These are phyloP conservation scores for Lathamus discolor DNA, from an alignment of 2,113 vertebrate genomes.

Conservation along the genomic window DNA sequence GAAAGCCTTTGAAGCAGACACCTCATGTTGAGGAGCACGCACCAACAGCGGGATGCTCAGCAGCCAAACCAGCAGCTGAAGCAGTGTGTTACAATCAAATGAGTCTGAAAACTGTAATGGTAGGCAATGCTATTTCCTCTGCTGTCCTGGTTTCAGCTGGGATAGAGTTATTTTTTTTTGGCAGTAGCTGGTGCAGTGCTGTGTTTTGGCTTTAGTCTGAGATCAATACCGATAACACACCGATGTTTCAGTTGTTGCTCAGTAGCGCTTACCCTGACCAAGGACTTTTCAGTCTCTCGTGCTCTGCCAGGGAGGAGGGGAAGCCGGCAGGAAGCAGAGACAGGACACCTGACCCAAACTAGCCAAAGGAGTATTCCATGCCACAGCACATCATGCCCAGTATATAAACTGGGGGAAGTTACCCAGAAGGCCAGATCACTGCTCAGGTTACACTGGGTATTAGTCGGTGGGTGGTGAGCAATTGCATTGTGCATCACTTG, in stretches of 20 bases:
- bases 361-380: background rate
- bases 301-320: background rate
- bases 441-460: background rate
- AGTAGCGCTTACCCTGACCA: background rate
- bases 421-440: background rate
- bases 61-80: background rate
- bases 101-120: background rate
- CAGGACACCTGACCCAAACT: background rate
- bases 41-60: background rate
- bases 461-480: background rate
- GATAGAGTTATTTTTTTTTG: background rate
- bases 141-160: background rate
- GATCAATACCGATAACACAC: background rate
- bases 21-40: accelerated
- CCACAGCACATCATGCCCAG: background rate
- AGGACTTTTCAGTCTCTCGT: background rate
- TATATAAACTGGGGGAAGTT: background rate
- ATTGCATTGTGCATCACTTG: background rate
- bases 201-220: background rate
- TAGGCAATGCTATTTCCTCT: background rate
- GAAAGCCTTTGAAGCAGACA: background rate
- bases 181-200: background rate
- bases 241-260: background rate
- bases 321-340: background rate
- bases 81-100: background rate